phyloP scores from a whole-genome alignment of 2,797 vertebrate species.

The Eulemur coronatus region DNA sequence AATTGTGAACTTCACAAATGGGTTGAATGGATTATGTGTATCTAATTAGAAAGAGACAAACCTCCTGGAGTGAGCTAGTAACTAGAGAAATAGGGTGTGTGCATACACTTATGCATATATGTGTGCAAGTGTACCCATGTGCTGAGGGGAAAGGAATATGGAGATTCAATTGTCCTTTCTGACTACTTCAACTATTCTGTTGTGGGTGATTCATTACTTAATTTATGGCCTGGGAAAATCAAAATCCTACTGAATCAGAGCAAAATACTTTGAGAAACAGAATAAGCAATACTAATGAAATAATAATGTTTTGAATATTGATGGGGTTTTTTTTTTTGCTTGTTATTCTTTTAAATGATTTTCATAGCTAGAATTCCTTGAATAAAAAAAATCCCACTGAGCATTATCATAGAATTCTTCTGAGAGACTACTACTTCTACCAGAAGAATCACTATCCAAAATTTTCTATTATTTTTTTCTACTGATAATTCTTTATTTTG shows the following conservation, averaged over 20 bases:
- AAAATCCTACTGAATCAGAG: conserved; percentile 14
- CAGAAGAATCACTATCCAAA: background rate
- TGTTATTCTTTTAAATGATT: background rate
- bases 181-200: background rate
- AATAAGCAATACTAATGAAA: background rate
- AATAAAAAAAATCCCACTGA: background rate
- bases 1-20: conserved; percentile 76
- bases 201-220: background rate
- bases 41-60: conserved; percentile 84
- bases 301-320: background rate
- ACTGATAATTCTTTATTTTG: background rate
- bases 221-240: conserved; percentile 57
- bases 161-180: background rate
- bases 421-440: background rate
- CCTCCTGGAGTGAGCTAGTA: conserved; percentile 60
- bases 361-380: background rate
- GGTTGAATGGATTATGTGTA: conserved; percentile 82
- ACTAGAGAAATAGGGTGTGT: background rate
- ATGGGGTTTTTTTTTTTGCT: background rate
- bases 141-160: background rate
- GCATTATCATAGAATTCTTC: background rate
- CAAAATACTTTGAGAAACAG: conserved; percentile 25
- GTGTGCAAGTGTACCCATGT: background rate
- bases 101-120: background rate
- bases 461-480: background rate